Conservation (phyloP, 2,113 vertebrate genomes). For the Raphicerus campestris region DNA sequence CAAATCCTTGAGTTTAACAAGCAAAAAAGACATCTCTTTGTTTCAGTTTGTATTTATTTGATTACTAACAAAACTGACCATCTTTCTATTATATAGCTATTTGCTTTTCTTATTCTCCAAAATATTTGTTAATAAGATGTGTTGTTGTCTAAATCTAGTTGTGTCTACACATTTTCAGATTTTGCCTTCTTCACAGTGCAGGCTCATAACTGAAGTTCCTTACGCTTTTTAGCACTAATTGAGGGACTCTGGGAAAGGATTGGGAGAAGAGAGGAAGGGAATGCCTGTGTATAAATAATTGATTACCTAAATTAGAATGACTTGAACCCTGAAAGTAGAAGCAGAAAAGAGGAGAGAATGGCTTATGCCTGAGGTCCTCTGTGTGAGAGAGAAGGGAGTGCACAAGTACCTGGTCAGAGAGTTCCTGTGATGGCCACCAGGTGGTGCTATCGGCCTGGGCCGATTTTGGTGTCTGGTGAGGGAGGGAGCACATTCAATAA, state of each 20-base stretch:
- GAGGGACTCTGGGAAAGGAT: neutral
- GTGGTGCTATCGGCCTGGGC: conserved; percentile 13
- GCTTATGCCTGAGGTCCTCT: fast-evolving
- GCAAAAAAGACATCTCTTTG: neutral
- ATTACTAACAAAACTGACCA: neutral
- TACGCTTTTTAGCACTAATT: neutral
- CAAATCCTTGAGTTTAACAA: neutral
- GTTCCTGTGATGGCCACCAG: conserved; percentile 31
- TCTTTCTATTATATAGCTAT: neutral
- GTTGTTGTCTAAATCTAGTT: neutral
- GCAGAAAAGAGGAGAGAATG: neutral
- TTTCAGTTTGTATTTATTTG: neutral
- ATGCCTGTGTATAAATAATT: neutral
- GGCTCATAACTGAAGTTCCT: neutral
- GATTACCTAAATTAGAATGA: neutral
- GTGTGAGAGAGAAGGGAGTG: fast-evolving
- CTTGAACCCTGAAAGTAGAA: neutral
- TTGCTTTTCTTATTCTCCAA: neutral
- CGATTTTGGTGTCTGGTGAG: neutral
- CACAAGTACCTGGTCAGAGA: neutral
- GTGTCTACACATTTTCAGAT: neutral
- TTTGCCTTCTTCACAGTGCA: neutral
- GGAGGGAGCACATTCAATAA: fast-evolving
- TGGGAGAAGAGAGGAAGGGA: neutral
- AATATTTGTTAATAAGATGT: neutral